Percentiles rank a stretch among this genome's conserved stretches.
These are phyloP conservation scores for Drosophila equinoxialis DNA, from an alignment of 1,140 invertebrate genomes.

Conservation along the genomic window DNA sequence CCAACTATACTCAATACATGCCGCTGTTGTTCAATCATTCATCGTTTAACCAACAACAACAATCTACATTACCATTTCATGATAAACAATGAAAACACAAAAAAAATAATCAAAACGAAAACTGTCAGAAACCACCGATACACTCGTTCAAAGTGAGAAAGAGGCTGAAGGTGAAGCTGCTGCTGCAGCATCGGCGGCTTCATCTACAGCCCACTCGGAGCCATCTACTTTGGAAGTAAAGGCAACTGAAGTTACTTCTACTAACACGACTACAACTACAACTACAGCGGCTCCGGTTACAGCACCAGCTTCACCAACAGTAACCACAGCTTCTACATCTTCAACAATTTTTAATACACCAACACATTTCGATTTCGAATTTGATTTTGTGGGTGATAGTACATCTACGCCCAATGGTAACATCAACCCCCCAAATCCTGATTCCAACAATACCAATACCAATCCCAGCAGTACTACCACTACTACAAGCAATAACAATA, in stretches of 20 bases:
- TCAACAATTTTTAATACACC: slow-evolving; percentile 49
- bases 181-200: neutral
- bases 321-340: slow-evolving; percentile 3
- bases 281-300: neutral
- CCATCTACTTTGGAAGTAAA: too few species aligned
- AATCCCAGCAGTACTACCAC: slow-evolving; percentile 3
- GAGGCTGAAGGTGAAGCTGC: slow-evolving; percentile 15
- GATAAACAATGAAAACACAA: slow-evolving; percentile 54
- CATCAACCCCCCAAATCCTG: slow-evolving; percentile 10
- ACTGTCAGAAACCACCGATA: neutral
- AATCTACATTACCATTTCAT: slow-evolving; percentile 34
- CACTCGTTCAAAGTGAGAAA: neutral
- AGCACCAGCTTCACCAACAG: slow-evolving; percentile 11
- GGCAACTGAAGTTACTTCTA: slow-evolving; percentile 6
- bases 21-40: slow-evolving; percentile 18
- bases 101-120: slow-evolving; percentile 44
- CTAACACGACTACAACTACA: slow-evolving; percentile 1
- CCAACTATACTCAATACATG: slow-evolving; percentile 62
- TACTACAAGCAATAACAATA: neutral
- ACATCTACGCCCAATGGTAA: slow-evolving; percentile 22
- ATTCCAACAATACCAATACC: slow-evolving; percentile 7
- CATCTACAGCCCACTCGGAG: neutral
- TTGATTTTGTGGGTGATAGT: slow-evolving; percentile 54
- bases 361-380: slow-evolving; percentile 65
- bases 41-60: slow-evolving; percentile 40